A percentile compares a stretch with the other conserved stretches of the same genome.
Evolutionary conservation across 2,888 invertebrate species (phyloP).

Genomic region (Neuroscelio doddi): DNA sequence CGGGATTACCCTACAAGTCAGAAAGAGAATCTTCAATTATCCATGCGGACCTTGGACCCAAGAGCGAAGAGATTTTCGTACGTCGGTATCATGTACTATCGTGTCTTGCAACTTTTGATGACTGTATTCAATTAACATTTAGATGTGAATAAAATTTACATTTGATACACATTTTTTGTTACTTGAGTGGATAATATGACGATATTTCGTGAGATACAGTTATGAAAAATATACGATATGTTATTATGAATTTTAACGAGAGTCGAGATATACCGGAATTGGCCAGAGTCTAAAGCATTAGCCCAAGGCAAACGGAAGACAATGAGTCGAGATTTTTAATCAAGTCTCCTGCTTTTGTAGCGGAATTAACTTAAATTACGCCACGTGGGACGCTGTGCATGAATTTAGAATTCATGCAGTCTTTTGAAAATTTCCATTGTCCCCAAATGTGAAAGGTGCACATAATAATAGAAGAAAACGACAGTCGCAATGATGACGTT

Average conservation of each 20-base stretch:
- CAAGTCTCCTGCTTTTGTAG: constrained; percentile 66
- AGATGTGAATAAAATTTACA: no score
- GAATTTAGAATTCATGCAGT: constrained; percentile 67
- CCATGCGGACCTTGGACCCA: constrained; percentile 33
- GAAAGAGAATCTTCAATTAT: constrained; percentile 70
- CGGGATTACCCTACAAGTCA: constrained; percentile 57
- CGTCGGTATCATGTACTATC: no score
- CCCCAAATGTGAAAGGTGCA: constrained; percentile 48
- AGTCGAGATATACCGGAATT: constrained; percentile 58
- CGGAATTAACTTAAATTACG: constrained; percentile 70
- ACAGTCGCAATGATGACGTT: not conserved
- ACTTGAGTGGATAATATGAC: constrained; percentile 3
- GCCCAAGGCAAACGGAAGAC: constrained; percentile 68
- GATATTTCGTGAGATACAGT: constrained; percentile 2
- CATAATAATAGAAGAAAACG: constrained; percentile 26
- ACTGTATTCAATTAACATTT: no score
- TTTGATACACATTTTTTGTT: no score
- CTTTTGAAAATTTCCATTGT: constrained; percentile 65
- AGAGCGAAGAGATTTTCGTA: not conserved
- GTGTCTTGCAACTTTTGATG: no score
- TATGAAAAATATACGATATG: no score
- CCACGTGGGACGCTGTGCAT: constrained; percentile 61
- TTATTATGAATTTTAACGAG: constrained; percentile 65
- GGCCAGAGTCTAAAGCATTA: constrained; percentile 60
- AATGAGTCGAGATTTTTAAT: constrained; percentile 69